These are phyloP conservation scores for Macquaria australasica DNA, from an alignment of 2,113 vertebrate species.

Conservation along the genomic window DNA sequence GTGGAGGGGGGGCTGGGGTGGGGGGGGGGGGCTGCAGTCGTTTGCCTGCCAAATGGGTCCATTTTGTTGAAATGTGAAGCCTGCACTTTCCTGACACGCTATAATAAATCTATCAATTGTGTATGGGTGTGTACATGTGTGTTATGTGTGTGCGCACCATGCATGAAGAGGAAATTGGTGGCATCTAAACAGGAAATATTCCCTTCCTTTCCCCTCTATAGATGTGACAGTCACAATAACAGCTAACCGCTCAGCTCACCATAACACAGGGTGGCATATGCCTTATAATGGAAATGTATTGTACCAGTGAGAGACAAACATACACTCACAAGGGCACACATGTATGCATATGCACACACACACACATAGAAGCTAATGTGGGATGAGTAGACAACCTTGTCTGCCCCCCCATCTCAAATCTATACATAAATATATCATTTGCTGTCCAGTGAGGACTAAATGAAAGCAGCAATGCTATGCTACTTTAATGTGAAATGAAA, in stretches of 20 bases:
- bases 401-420: slow-evolving; percentile 64
- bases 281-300: slow-evolving; percentile 76
- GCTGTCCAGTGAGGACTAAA: slow-evolving; percentile 61
- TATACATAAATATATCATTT: slow-evolving; percentile 75
- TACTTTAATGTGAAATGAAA: slow-evolving; percentile 79
- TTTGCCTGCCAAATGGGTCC: slow-evolving; percentile 73
- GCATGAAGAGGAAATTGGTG: slow-evolving; percentile 74
- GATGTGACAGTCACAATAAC: slow-evolving; percentile 75
- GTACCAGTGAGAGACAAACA: slow-evolving; percentile 60
- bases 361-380: slow-evolving; percentile 46
- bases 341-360: slow-evolving; percentile 28
- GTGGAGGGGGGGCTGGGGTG: not conserved
- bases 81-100: slow-evolving; percentile 77
- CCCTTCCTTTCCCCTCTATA: slow-evolving; percentile 56
- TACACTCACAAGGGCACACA: slow-evolving; percentile 20
- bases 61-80: slow-evolving; percentile 81
- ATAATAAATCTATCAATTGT: slow-evolving; percentile 82
- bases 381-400: slow-evolving; percentile 58
- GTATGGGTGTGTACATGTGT: slow-evolving; percentile 26
- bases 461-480: slow-evolving; percentile 64
- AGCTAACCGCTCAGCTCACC: slow-evolving; percentile 57
- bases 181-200: slow-evolving; percentile 79
- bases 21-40: slow-evolving; percentile 8
- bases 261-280: slow-evolving; percentile 69
- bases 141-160: slow-evolving; percentile 32